These are phyloP conservation scores for Tenthredo mesomela DNA, from an alignment of 2,888 invertebrate genomes.

Conservation along the genomic window DNA sequence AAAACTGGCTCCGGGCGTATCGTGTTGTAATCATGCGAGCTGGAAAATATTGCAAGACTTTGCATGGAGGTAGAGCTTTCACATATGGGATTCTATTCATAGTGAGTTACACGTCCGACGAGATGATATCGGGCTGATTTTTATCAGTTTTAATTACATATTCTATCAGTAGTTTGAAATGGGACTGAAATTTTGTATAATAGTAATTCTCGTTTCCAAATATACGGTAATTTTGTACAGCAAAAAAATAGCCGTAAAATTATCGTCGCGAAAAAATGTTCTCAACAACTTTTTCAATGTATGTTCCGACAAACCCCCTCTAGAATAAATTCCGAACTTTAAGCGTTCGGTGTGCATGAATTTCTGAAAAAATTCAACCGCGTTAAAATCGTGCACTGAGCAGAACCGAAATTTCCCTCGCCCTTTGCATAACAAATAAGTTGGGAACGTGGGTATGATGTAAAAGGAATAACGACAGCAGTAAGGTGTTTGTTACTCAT, in stretches of 20 bases:
- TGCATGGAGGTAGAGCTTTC: neutral
- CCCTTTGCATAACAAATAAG: slow-evolving; percentile 3
- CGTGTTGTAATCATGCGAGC: neutral
- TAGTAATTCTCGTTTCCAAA: too few species aligned
- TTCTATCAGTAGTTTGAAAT: neutral
- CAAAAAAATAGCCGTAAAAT: neutral
- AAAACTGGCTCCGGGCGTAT: neutral
- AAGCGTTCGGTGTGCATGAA: slow-evolving; percentile 3
- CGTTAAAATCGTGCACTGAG: neutral
- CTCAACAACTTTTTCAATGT: neutral
- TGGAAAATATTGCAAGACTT: neutral
- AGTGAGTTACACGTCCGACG: neutral
- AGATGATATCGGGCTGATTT: neutral
- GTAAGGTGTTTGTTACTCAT: neutral
- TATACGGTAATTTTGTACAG: too few species aligned
- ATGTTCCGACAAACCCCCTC: too few species aligned
- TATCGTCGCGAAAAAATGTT: neutral
- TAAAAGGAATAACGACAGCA: neutral
- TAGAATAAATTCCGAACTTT: neutral
- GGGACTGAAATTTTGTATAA: neutral
- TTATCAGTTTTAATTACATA: neutral
- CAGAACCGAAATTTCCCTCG: neutral
- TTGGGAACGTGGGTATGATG: neutral
- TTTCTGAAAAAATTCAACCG: slow-evolving; percentile 3
- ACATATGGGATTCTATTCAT: neutral